Evolutionary conservation across 2,797 vertebrate genomes (phyloP).

Genomic region (Gymnoscopelus microlampas): DNA sequence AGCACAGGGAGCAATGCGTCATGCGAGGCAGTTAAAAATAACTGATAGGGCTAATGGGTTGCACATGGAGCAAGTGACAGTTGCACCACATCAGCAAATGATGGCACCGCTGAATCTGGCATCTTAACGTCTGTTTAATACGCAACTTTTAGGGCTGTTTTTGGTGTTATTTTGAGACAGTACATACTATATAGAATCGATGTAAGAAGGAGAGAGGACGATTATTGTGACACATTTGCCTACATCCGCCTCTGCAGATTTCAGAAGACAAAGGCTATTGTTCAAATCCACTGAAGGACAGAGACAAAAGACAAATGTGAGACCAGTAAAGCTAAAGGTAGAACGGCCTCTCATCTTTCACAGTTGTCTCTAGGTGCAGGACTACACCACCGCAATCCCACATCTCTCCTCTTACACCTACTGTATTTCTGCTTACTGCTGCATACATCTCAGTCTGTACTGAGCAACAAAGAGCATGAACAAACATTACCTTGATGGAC

Average conservation of each 20-base stretch:
- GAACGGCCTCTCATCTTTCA: background rate
- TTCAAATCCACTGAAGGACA: background rate
- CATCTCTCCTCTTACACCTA: background rate
- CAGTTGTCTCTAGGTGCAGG: background rate
- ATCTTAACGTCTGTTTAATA: conserved; percentile 26
- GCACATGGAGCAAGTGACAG: conserved; percentile 53
- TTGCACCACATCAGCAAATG: conserved; percentile 32
- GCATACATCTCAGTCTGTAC: conserved; percentile 6
- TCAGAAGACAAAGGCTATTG: background rate
- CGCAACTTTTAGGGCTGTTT: too few relatives aligned
- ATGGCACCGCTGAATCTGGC: background rate
- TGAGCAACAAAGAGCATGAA: conserved; percentile 15
- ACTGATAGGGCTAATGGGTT: conserved; percentile 54
- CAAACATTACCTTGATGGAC: conserved; percentile 23
- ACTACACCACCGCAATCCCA: background rate
- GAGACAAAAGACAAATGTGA: background rate
- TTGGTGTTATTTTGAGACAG: background rate
- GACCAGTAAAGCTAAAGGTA: background rate
- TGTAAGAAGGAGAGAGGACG: too few relatives aligned
- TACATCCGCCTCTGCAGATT: background rate
- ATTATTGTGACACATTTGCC: background rate
- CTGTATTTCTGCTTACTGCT: conserved; percentile 1
- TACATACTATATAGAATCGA: too few relatives aligned
- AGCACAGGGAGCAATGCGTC: conserved; percentile 55
- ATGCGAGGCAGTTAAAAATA: conserved; percentile 52